Base-by-base conservation (phyloP, 2,888 invertebrate species). In the Neuroscelio doddi region DNA sequence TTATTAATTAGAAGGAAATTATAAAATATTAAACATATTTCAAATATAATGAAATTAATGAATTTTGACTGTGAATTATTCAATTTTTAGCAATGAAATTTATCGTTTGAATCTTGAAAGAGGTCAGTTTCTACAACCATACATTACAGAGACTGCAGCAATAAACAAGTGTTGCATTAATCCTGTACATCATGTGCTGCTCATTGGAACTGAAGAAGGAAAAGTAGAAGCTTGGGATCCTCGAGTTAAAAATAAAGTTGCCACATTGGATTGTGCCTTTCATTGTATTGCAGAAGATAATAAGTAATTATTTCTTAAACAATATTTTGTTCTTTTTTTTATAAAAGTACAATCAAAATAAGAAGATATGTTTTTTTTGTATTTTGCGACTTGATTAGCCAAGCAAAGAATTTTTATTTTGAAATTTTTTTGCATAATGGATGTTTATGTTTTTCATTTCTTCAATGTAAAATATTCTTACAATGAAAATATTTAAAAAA, bases 191-290 rank as follows among this genome's bases (percentile, higher is more conserved):
- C 91, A 97, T 71, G 87, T 99, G 45, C 85, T 99, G 14, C 86
- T 93, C 46, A 90, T 93, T 74, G 98, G 98, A 7, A 94, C 96
- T 8, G 91, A 92, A 74, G 94, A 96, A 81, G 98, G 98, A 0
- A 91, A 90, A 73, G 90, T 99, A 0, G 98, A 99, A 84, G 97
- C 97, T 1, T 99, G 97, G 97, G 99, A 99, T 86, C 96, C 97
- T 7, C 87, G 99, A 59, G 88, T 89, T 1, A 90, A 92, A 73
- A 88, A 88, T 24, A 88, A 91, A 80, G 95, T 93, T 69, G 94
- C 92, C 4, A 87, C 89, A 12, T 85, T 99, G 15, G 97, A 98
- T 85, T 95, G 94, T 82, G 96, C 94, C 3, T 85, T 90, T 42
- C 86, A 87, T 75, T 88, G 88, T 68, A 82, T 90, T 15, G 85